Percentiles rank a stretch among this genome's conserved stretches.
phyloP scores from a whole-genome alignment of 92 coral and sea anemone species.

The Ricordea florida region DNA sequence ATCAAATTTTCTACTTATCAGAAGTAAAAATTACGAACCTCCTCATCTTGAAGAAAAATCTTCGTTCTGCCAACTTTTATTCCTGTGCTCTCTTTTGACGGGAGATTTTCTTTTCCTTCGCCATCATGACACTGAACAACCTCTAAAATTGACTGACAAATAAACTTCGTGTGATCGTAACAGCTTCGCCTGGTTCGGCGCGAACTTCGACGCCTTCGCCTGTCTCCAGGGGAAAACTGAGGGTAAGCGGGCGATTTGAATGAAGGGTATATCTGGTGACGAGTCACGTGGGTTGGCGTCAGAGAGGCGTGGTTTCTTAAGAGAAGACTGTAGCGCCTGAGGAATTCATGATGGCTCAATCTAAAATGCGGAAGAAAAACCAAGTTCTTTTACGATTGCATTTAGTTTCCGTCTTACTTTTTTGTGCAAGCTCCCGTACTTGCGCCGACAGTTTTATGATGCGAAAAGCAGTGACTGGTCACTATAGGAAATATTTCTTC shows the following conservation, averaged over 20 bases:
- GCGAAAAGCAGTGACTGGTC: no score
- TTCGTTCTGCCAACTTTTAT: conserved; percentile 76
- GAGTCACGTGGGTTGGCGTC: not conserved
- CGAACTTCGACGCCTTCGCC: conserved; percentile 63
- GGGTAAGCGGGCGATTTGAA: conserved; percentile 22
- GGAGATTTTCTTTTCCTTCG: conserved; percentile 65
- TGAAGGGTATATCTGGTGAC: not conserved
- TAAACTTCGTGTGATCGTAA: conserved; percentile 72
- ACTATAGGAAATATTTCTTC: no score
- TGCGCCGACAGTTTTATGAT: no score
- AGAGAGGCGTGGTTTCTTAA: conserved; percentile 38
- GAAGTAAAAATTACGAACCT: conserved; percentile 16
- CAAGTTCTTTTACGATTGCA: not conserved
- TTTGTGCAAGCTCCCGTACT: not conserved
- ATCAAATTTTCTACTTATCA: no score
- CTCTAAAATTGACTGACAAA: conserved; percentile 72
- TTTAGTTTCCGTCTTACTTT: not conserved
- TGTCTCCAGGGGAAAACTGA: conserved; percentile 39
- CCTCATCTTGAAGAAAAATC: conserved; percentile 76
- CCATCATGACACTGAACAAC: conserved; percentile 39
- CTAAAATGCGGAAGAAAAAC: not conserved
- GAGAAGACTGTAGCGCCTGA: conserved; percentile 72
- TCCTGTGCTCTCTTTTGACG: conserved; percentile 7
- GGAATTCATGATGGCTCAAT: conserved; percentile 74
- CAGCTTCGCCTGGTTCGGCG: conserved; percentile 67